Percentiles rank a stretch among this genome's conserved stretches.
These are phyloP conservation scores for Lophius americanus DNA, from an alignment of 2,797 vertebrate species.

Conservation along the genomic window DNA sequence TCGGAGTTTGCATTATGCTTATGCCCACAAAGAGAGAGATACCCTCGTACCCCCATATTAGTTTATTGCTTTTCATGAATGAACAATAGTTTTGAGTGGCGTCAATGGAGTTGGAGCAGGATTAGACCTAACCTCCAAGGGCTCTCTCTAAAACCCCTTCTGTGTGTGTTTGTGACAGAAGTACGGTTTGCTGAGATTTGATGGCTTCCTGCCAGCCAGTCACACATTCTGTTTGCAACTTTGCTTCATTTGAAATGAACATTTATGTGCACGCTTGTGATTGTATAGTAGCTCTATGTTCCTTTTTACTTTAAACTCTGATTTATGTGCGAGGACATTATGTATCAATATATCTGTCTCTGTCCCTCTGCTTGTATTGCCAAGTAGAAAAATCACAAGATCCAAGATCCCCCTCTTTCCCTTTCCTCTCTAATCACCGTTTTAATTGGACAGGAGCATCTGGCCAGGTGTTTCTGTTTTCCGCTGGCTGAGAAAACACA, in stretches of 20 bases:
- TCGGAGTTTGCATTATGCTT: background rate
- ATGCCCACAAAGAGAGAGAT: conserved; percentile 20
- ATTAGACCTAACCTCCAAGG: conserved; percentile 62
- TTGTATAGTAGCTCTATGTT: conserved; percentile 5
- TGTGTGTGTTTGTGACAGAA: conserved; percentile 61
- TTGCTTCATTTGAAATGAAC: conserved; percentile 29
- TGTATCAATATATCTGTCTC: background rate
- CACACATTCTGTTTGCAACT: conserved; percentile 46
- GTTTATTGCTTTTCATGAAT: conserved; percentile 38
- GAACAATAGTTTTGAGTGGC: conserved; percentile 65
- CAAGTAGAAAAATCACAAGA: conserved; percentile 21
- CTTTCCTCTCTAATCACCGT: conserved; percentile 40
- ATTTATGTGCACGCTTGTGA: conserved; percentile 16
- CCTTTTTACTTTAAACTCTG: background rate
- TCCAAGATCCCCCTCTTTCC: conserved; percentile 7
- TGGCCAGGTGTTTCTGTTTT: conserved; percentile 54
- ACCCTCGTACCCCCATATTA: no score
- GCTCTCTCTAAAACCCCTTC: conserved; percentile 53
- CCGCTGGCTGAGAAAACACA: conserved; percentile 48
- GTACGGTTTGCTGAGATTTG: conserved; percentile 52
- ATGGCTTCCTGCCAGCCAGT: conserved; percentile 42
- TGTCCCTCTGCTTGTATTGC: background rate
- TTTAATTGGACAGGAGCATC: conserved; percentile 44
- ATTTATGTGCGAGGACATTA: conserved; percentile 3
- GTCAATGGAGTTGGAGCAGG: conserved; percentile 56